Conservation (phyloP, 2,797 vertebrate species). For the Pteronotus mesoamericanus region DNA sequence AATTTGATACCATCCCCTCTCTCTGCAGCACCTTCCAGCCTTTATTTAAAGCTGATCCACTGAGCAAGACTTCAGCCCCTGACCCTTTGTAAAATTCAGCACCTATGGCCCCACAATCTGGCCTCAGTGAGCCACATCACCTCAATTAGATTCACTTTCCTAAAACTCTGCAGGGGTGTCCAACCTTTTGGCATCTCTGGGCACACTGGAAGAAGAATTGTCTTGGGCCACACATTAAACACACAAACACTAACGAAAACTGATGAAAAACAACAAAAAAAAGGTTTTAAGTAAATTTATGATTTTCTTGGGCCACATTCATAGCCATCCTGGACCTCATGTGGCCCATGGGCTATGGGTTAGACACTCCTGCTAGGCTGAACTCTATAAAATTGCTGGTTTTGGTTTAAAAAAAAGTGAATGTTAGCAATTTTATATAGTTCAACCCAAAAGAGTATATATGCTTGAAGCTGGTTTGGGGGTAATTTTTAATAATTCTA, state of each 20-base stretch:
- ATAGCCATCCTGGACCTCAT: no score
- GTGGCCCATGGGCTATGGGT: no score
- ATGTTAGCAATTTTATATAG: not conserved
- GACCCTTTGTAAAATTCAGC: not conserved
- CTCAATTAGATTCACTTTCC: not conserved
- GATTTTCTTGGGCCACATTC: no score
- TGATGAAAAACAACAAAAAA: no score
- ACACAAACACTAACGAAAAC: no score
- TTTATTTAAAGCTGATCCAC: not conserved
- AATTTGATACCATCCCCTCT: not conserved
- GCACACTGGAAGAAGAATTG: no score
- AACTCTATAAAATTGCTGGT: not conserved
- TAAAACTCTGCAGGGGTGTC: not conserved
- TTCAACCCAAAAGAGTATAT: not conserved
- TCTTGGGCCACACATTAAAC: no score
- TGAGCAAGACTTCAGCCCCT: not conserved
- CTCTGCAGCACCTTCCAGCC: accelerated
- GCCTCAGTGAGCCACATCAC: not conserved
- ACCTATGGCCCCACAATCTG: not conserved
- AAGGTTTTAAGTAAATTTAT: no score
- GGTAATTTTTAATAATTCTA: not conserved
- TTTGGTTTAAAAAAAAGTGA: not conserved
- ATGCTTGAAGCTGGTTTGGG: not conserved
- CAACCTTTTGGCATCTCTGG: no score
- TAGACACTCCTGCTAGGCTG: not conserved